phyloP scores from a whole-genome alignment of 2,797 vertebrate genomes.

The Synaphobranchus kaupii region DNA sequence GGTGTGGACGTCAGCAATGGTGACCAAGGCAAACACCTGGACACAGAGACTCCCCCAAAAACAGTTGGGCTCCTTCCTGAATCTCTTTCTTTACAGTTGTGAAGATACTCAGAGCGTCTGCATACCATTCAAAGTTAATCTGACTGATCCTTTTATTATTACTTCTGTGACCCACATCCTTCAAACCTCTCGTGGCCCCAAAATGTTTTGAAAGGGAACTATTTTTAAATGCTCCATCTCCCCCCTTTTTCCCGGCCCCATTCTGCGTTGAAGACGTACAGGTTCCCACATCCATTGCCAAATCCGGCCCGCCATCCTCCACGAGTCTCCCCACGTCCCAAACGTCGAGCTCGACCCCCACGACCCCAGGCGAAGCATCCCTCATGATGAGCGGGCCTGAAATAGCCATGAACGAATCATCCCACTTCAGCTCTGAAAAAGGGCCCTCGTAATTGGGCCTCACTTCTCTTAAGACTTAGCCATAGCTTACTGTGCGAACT shows the following conservation, averaged over 20 bases:
- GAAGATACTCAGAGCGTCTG: not conserved
- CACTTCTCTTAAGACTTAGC: too few species aligned
- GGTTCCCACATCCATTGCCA: conserved; percentile 48
- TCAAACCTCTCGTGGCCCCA: conserved; percentile 23
- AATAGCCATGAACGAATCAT: conserved; percentile 20
- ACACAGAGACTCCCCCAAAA: conserved; percentile 25
- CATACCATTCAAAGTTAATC: not conserved
- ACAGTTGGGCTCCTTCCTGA: conserved; percentile 15
- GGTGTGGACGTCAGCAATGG: not conserved
- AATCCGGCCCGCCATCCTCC: conserved; percentile 29
- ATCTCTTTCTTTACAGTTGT: not conserved
- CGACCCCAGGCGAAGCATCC: conserved; percentile 25
- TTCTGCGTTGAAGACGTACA: conserved; percentile 33
- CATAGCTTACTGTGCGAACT: too few species aligned
- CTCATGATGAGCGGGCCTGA: not conserved
- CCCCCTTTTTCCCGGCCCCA: conserved; percentile 25
- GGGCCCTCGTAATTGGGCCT: not conserved
- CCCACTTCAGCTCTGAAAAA: not conserved
- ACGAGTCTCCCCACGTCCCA: conserved; percentile 34
- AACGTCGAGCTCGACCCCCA: conserved; percentile 24
- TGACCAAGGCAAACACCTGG: conserved; percentile 42
- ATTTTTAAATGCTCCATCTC: conserved; percentile 40
- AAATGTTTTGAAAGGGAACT: conserved; percentile 28
- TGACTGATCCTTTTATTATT: not conserved
- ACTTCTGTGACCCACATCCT: conserved; percentile 12